Evolutionary conservation across 2,797 vertebrate species (phyloP), one percentile per base, ranked within the genome.

Genomic region (Gouania willdenowi): DNA sequence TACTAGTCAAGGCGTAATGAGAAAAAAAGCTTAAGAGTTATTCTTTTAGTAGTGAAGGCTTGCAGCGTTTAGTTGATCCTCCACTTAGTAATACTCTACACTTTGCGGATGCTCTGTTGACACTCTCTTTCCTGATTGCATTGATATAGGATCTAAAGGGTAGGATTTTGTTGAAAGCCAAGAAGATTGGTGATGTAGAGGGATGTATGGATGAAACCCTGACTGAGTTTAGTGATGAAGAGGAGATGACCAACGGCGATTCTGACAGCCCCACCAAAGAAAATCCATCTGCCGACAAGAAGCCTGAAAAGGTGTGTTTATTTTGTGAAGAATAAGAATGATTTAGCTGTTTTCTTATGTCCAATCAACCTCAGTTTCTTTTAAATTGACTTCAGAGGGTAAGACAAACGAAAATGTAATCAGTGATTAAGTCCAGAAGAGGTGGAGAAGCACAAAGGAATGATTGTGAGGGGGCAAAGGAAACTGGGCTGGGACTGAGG

Each of bases 131-230:
- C 6, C 24, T 8, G 5, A 4, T 2, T 28, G 9, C 11, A 14
- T 19, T 34, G 48, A 0, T 4, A 5, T 39, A 98, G 96, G 89
- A 92, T 6, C 88, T 99, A 56, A 91, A 80, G 39, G 83, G 90
- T 9, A 98, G 92, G 68, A 89, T 98, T 46, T 61, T 98, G 48
- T 62, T 98, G 42, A 98, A 98, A 68, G 94, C 92, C 20, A 98
- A 97, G 82, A 96, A 93, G 80, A 89, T 92, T 0, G 83, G 79
- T 1, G 61, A 83, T 0, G 58, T 88, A 6, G 90, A 91, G 39
- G 78, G 80, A 2, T 70, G 24, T 4, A 39, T 79, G 4, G 74
- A 88, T 17, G 85, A 60, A 3, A 71, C 50, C 0, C 62, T 85
- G 0, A 79, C 87, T 2, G 87, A 92, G 34, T 73, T 86, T 1